Percentiles rank a stretch among this genome's conserved stretches.
These are phyloP conservation scores for Anguilla rostrata DNA, from an alignment of 2,113 vertebrate species.

Conservation along the genomic window DNA sequence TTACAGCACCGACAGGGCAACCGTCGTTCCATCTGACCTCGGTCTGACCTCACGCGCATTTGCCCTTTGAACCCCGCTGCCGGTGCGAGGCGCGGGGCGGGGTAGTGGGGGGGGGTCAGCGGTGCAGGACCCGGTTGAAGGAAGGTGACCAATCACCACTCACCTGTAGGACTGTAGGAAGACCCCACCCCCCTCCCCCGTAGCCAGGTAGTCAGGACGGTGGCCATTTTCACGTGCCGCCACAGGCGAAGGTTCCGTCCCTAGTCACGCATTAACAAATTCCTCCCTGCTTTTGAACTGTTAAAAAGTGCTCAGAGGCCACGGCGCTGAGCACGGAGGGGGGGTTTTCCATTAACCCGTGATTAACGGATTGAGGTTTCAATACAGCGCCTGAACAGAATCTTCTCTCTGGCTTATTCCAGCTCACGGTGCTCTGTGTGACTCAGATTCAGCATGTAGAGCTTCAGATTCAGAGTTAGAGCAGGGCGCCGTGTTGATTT, in stretches of 20 bases:
- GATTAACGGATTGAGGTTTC: slow-evolving; percentile 37
- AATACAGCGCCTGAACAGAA: slow-evolving; percentile 18
- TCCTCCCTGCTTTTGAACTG: slow-evolving; percentile 42
- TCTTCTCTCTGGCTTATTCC: not conserved
- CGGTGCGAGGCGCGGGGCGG: not conserved
- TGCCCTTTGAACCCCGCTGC: slow-evolving; percentile 23
- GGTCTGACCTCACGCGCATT: slow-evolving; percentile 20
- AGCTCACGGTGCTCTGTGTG: slow-evolving; percentile 9
- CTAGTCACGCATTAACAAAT: slow-evolving; percentile 35
- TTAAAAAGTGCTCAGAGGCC: slow-evolving; percentile 36
- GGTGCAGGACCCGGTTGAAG: not conserved
- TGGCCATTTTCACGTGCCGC: slow-evolving; percentile 18
- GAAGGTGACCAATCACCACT: not conserved
- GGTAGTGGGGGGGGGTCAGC: not conserved
- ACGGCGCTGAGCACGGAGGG: slow-evolving; percentile 4
- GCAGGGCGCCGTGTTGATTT: slow-evolving; percentile 35
- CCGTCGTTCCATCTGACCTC: slow-evolving; percentile 42
- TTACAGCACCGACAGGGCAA: not conserved
- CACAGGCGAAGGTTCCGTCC: slow-evolving; percentile 27
- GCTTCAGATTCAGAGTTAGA: slow-evolving; percentile 12
- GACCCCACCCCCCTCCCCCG: not conserved
- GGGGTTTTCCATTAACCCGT: slow-evolving; percentile 47
- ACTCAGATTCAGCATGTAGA: slow-evolving; percentile 22
- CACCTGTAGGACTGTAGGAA: not conserved
- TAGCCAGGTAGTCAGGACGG: not conserved